phyloP scores from a whole-genome alignment of 2,888 invertebrate genomes.

The Sphaerophoria taeniata region DNA sequence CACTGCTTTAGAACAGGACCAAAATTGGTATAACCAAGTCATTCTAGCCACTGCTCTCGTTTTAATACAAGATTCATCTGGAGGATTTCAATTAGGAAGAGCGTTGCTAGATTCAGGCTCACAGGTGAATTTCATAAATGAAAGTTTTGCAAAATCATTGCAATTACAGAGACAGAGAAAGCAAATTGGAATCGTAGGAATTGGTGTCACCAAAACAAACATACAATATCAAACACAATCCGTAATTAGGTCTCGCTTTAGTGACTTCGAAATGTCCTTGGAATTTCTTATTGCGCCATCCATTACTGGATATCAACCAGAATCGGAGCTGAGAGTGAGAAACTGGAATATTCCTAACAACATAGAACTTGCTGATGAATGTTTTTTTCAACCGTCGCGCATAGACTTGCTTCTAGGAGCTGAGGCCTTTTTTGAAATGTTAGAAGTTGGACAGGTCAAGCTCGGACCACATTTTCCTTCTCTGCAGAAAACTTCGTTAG shows the following conservation, averaged over 20 bases:
- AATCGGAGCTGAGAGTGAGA: conserved; percentile 17
- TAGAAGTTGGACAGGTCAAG: conserved; percentile 38
- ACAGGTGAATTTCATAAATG: conserved; percentile 51
- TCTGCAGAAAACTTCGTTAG: conserved; percentile 48
- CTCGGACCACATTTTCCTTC: conserved; percentile 1
- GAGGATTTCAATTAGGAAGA: conserved; percentile 38
- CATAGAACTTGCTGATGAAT: conserved; percentile 57
- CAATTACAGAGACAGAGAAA: neutral
- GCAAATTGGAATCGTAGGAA: conserved; percentile 38
- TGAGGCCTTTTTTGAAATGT: conserved; percentile 35
- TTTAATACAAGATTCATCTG: neutral
- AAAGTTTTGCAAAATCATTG: neutral
- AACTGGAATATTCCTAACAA: conserved; percentile 51
- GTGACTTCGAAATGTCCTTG: conserved; percentile 49
- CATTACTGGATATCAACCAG: conserved; percentile 68
- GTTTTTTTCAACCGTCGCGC: conserved; percentile 41
- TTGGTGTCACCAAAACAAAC: conserved; percentile 46
- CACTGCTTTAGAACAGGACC: too few species aligned
- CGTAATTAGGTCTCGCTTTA: conserved; percentile 46
- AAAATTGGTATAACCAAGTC: neutral
- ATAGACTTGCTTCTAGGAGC: conserved; percentile 50
- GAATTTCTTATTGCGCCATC: conserved; percentile 46
- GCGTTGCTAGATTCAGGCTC: conserved; percentile 56
- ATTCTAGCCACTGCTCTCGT: neutral
- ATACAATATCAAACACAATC: conserved; percentile 43